A percentile compares a stretch with the other conserved stretches of the same genome.
phyloP scores from a whole-genome alignment of 2,797 vertebrate genomes.

The Oreochromis mossambicus region DNA sequence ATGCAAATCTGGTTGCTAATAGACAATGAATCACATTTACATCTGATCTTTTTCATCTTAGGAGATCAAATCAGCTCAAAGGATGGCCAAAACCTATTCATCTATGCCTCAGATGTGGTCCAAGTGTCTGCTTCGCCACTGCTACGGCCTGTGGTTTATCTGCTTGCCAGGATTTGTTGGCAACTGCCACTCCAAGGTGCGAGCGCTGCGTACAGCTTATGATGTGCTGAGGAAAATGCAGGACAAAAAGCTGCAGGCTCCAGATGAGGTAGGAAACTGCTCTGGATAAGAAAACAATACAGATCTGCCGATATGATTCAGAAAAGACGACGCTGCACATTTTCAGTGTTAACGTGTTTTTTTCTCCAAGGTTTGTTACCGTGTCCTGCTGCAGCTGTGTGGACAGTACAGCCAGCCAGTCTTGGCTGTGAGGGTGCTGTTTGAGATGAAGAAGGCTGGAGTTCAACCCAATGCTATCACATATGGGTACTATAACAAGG shows the following conservation, averaged over 20 bases:
- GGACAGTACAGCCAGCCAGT: conserved; percentile 97
- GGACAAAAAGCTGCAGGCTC: conserved; percentile 91
- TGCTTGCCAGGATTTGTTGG: conserved; percentile 92
- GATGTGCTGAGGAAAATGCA: conserved; percentile 96
- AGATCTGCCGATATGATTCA: not conserved
- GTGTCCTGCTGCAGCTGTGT: conserved; percentile 95
- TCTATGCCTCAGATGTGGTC: conserved; percentile 99
- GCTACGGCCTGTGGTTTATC: conserved; percentile 98
- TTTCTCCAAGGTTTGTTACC: conserved; percentile 89
- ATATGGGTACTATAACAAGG: conserved; percentile 99
- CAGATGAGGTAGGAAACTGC: conserved; percentile 86
- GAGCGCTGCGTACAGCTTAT: conserved; percentile 90
- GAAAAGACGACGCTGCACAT: not conserved
- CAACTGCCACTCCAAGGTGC: conserved; percentile 93
- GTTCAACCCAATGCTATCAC: conserved; percentile 98
- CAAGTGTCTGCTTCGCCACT: conserved; percentile 92
- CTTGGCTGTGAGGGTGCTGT: conserved; percentile 91
- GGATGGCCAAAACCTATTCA: conserved; percentile 91
- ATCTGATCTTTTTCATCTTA: conserved; percentile 57
- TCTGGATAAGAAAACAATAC: not conserved
- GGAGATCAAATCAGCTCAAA: conserved; percentile 96
- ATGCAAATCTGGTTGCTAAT: not conserved
- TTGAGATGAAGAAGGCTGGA: conserved; percentile 98
- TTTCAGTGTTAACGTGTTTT: not conserved
- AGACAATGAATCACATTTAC: not conserved